Evolutionary conservation across 2,797 vertebrate species (phyloP).

Genomic region (Ficedula albicollis): DNA sequence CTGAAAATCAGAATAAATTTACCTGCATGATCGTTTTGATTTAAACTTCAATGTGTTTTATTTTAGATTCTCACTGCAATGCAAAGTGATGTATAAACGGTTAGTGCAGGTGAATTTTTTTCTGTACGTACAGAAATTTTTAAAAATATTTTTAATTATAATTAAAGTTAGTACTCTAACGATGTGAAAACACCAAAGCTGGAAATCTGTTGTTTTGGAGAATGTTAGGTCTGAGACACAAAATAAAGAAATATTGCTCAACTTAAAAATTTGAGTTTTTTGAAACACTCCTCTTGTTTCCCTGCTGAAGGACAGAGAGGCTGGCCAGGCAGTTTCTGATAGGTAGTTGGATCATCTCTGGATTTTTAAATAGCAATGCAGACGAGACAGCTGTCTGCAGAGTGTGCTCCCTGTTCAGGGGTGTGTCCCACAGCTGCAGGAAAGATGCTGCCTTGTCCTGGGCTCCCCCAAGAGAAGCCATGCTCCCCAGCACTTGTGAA

Average conservation of each 20-base stretch:
- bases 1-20: not conserved
- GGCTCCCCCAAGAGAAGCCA: not conserved
- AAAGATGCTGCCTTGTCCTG: not conserved
- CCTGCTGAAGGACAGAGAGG: not conserved
- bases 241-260: not conserved
- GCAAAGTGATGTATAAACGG: not conserved
- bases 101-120: not conserved
- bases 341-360: not conserved
- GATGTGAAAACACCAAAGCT: not conserved
- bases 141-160: not conserved
- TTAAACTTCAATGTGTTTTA: not conserved
- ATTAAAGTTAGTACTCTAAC: not conserved
- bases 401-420: not conserved
- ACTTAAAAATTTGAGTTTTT: not conserved
- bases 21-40: fast-evolving
- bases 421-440: not conserved
- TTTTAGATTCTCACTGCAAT: not conserved
- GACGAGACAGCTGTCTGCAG: not conserved
- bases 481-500: not conserved
- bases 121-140: not conserved
- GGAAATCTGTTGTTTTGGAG: not conserved
- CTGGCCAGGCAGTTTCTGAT: not conserved
- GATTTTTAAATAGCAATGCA: fast-evolving
- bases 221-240: not conserved
- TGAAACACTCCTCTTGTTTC: fast-evolving